Percentiles rank a stretch among this genome's conserved stretches.
phyloP scores from a whole-genome alignment of 1,140 invertebrate species.

The Rhyzopertha dominica region DNA sequence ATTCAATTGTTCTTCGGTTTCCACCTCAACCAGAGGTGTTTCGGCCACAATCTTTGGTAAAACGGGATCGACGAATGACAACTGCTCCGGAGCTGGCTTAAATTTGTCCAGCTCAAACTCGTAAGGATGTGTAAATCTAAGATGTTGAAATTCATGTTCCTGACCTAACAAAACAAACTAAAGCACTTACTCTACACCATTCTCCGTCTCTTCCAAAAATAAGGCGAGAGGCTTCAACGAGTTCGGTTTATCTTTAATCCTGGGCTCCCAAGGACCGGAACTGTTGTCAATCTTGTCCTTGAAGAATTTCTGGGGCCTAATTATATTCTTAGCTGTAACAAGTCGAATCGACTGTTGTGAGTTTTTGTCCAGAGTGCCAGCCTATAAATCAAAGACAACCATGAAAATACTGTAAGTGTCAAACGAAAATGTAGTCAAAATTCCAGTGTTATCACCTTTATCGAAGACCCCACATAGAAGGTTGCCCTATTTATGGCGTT shows the following conservation, averaged over 20 bases:
- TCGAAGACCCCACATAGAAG: constrained; percentile 27
- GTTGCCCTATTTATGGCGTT: constrained; percentile 43
- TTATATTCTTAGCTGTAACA: constrained; percentile 68
- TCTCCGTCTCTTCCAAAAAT: constrained; percentile 60
- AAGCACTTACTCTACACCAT: constrained; percentile 38
- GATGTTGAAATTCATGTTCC: constrained; percentile 20
- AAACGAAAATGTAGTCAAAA: constrained; percentile 10
- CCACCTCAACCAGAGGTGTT: constrained; percentile 65
- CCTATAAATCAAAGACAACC: constrained; percentile 10
- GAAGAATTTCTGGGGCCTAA: constrained; percentile 79
- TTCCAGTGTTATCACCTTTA: constrained; percentile 11
- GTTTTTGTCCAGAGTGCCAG: too few species aligned
- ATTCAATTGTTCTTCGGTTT: constrained; percentile 60
- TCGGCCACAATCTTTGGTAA: constrained; percentile 52
- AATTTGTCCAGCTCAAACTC: constrained; percentile 77
- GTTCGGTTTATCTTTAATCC: constrained; percentile 84
- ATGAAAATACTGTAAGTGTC: too few species aligned
- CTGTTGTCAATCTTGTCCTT: constrained; percentile 83
- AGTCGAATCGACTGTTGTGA: constrained; percentile 52
- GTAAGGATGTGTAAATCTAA: constrained; percentile 83
- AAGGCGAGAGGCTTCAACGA: constrained; percentile 74
- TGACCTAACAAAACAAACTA: constrained; percentile 2
- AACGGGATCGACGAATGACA: constrained; percentile 45
- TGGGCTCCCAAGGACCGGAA: constrained; percentile 70
- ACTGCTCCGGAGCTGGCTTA: constrained; percentile 48